A percentile compares a stretch with the other conserved stretches of the same genome.
Conservation (phyloP, 2,888 invertebrate species). For the Drosophila quinaria region DNA sequence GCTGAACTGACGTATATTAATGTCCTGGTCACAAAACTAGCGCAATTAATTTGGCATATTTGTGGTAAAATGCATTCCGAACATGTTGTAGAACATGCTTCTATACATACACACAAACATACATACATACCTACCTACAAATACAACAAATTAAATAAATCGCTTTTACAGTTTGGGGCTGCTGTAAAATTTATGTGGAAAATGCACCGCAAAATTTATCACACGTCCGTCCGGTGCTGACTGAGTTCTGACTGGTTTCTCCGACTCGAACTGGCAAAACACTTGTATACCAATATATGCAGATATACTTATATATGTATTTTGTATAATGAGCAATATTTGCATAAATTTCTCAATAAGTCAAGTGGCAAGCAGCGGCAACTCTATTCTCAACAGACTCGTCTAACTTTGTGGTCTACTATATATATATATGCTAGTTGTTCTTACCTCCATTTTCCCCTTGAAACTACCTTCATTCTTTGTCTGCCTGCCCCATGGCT, state of each 20-base stretch:
- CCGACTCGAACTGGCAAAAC: conserved; percentile 19
- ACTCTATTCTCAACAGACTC: conserved; percentile 23
- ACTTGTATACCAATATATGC: background rate
- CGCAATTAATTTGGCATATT: conserved; percentile 63
- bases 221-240: conserved; percentile 49
- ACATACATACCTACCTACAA: background rate
- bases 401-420: conserved; percentile 45
- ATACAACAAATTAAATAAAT: conserved; percentile 60
- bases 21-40: conserved; percentile 53
- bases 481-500: conserved; percentile 6
- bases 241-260: conserved; percentile 32
- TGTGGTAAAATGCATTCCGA: conserved; percentile 43
- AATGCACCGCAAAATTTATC: conserved; percentile 76
- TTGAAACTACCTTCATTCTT: too few relatives aligned
- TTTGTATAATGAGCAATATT: conserved; percentile 62
- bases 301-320: background rate
- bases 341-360: conserved; percentile 64
- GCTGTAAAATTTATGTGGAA: conserved; percentile 66
- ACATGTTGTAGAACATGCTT: conserved; percentile 26
- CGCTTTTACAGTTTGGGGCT: conserved; percentile 52
- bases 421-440: background rate
- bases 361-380: conserved; percentile 34
- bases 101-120: conserved; percentile 1
- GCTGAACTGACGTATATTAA: conserved; percentile 51
- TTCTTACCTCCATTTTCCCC: background rate